phyloP scores from a whole-genome alignment of 2,797 vertebrate genomes.

The Scomberomorus guttatus region DNA sequence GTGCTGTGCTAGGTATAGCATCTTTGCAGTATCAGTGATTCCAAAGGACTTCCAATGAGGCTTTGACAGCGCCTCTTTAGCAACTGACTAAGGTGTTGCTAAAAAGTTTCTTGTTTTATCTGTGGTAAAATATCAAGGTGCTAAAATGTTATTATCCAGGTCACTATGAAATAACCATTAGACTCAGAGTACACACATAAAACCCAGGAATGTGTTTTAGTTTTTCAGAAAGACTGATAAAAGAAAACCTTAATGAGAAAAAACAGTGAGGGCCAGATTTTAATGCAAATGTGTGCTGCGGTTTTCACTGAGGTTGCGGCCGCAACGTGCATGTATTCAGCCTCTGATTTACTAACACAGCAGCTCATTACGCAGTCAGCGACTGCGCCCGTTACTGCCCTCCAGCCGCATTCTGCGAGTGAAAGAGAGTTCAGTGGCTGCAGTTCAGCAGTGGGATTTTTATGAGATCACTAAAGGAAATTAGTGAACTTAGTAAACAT shows the following conservation, averaged over 20 bases:
- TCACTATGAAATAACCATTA: not conserved
- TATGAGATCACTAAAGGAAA: too few relatives aligned
- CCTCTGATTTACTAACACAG: too few relatives aligned
- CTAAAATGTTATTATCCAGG: not conserved
- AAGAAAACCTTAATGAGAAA: not conserved
- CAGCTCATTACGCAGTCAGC: too few relatives aligned
- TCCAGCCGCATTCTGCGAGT: too few relatives aligned
- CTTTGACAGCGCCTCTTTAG: not conserved
- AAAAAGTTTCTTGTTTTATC: not conserved
- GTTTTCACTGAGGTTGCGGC: too few relatives aligned
- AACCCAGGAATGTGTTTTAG: not conserved
- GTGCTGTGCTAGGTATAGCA: not conserved
- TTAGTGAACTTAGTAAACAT: too few relatives aligned
- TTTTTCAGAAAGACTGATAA: conserved; percentile 3
- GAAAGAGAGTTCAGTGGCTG: too few relatives aligned
- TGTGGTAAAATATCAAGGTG: not conserved
- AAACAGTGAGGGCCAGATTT: too few relatives aligned
- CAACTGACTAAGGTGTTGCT: not conserved
- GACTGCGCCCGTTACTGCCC: too few relatives aligned
- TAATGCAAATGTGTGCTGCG: too few relatives aligned
- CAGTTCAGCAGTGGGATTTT: too few relatives aligned
- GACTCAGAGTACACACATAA: not conserved
- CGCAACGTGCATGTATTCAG: too few relatives aligned
- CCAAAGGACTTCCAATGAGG: not conserved
- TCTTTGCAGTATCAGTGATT: not conserved